These are phyloP conservation scores for Lutjanus campechanus DNA, from an alignment of 2,797 vertebrate genomes.

Conservation along the genomic window DNA sequence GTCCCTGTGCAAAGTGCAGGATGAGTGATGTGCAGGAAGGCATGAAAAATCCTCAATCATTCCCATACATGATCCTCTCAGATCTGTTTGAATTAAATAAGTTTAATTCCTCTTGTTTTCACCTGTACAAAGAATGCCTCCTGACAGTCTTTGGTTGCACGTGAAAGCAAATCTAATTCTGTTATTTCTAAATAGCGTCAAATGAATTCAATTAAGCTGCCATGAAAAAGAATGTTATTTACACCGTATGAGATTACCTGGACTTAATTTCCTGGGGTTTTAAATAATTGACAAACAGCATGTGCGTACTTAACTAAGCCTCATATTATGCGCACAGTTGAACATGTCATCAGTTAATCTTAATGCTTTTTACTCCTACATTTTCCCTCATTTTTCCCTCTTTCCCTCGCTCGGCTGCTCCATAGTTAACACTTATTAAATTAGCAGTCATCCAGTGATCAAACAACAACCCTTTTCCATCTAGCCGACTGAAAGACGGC, in stretches of 20 bases:
- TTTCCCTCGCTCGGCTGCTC: conserved; percentile 63
- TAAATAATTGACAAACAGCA: conserved; percentile 85
- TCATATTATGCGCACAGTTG: conserved; percentile 83
- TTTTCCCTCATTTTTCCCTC: conserved; percentile 64
- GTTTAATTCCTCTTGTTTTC: conserved; percentile 50
- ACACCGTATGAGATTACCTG: conserved; percentile 83
- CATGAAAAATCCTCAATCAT: conserved; percentile 17
- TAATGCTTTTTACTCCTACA: conserved; percentile 76
- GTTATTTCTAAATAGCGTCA: conserved; percentile 74
- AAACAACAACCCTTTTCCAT: conserved; percentile 76
- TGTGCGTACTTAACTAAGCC: conserved; percentile 81
- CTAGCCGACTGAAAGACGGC: conserved; percentile 64
- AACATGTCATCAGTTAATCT: conserved; percentile 84
- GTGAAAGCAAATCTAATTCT: conserved; percentile 67
- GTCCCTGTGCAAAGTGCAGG: conserved; percentile 9
- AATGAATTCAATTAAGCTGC: conserved; percentile 80
- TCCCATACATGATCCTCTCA: conserved; percentile 39
- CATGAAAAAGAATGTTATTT: conserved; percentile 80
- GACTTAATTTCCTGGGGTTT: conserved; percentile 82
- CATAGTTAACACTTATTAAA: conserved; percentile 83
- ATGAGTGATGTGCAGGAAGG: conserved; percentile 8
- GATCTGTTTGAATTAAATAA: conserved; percentile 44
- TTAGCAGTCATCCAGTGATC: conserved; percentile 79
- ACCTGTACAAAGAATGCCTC: conserved; percentile 46
- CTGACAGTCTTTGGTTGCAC: conserved; percentile 38